Percentiles rank a stretch among this genome's conserved stretches.
Evolutionary conservation across 2,797 vertebrate species (phyloP).

Genomic region (Thalassophryne amazonica): DNA sequence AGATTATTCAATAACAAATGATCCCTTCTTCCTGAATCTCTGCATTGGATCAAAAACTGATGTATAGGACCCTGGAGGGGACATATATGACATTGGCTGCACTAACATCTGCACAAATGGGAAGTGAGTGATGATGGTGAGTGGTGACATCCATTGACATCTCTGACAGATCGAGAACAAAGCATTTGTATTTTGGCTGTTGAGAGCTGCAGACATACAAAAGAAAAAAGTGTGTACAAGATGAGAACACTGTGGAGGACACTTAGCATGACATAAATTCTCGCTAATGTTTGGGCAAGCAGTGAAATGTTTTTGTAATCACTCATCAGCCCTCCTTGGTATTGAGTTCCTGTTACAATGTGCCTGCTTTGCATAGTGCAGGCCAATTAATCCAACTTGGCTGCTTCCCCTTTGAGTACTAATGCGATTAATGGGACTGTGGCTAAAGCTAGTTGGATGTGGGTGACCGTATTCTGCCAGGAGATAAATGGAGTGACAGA

Average conservation of each 20-base stretch:
- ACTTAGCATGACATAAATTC: slow-evolving; percentile 39
- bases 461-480: slow-evolving; percentile 40
- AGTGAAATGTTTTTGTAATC: slow-evolving; percentile 74
- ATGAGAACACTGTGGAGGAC: slow-evolving; percentile 7
- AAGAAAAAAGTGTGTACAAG: slow-evolving; percentile 16
- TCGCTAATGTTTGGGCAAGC: slow-evolving; percentile 53
- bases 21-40: slow-evolving; percentile 56
- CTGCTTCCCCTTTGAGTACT: slow-evolving; percentile 62
- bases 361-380: slow-evolving; percentile 73
- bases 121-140: slow-evolving; percentile 54
- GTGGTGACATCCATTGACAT: slow-evolving; percentile 57
- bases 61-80: slow-evolving; percentile 70
- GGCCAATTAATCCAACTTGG: slow-evolving; percentile 78
- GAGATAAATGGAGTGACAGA: slow-evolving; percentile 31
- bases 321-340: slow-evolving; percentile 67
- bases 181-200: slow-evolving; percentile 33
- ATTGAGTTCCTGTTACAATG: slow-evolving; percentile 74
- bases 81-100: slow-evolving; percentile 53
- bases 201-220: slow-evolving; percentile 11
- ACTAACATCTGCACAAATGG: slow-evolving; percentile 53
- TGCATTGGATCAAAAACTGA: slow-evolving; percentile 61
- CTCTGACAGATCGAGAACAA: slow-evolving; percentile 46
- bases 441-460: slow-evolving; percentile 57
- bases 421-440: slow-evolving; percentile 78
- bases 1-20: slow-evolving; percentile 77